phyloP scores from a whole-genome alignment of 2,888 invertebrate genomes.

The Branchipolynoe longqiensis region DNA sequence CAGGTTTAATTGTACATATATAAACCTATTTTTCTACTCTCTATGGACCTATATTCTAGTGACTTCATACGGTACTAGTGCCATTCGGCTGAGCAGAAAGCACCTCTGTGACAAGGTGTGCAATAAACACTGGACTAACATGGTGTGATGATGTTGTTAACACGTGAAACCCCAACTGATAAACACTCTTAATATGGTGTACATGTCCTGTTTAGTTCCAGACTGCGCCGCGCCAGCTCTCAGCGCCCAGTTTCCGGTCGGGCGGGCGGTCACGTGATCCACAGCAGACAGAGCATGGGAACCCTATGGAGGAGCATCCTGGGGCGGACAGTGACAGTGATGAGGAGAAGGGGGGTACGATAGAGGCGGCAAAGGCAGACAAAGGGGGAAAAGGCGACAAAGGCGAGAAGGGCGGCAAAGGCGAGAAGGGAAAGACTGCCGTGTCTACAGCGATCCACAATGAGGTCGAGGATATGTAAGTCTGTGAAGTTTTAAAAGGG shows the following conservation, averaged over 20 bases:
- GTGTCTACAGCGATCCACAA: conserved; percentile 6
- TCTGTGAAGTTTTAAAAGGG: neutral
- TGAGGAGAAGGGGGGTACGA: conserved; percentile 32
- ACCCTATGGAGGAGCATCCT: conserved; percentile 66
- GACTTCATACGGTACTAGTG: no score
- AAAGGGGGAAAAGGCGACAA: neutral
- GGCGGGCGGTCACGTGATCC: neutral
- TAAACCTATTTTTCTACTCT: no score
- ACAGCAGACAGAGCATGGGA: conserved; percentile 6
- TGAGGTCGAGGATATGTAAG: conserved; percentile 14
- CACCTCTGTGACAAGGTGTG: no score
- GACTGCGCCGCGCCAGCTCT: conserved; percentile 16
- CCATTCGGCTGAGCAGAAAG: no score
- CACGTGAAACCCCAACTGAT: no score
- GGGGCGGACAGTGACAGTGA: conserved; percentile 67
- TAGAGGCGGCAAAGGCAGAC: neutral
- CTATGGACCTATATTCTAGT: no score
- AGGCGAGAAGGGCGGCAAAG: neutral
- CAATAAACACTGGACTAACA: no score
- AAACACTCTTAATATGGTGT: no score
- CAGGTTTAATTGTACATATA: no score
- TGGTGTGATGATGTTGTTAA: no score
- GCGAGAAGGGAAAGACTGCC: neutral
- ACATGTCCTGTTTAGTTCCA: neutral
- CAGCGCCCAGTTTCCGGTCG: conserved; percentile 33